Evolutionary conservation across 2,888 invertebrate species (phyloP).

Genomic region (Ichneumon xanthorius): DNA sequence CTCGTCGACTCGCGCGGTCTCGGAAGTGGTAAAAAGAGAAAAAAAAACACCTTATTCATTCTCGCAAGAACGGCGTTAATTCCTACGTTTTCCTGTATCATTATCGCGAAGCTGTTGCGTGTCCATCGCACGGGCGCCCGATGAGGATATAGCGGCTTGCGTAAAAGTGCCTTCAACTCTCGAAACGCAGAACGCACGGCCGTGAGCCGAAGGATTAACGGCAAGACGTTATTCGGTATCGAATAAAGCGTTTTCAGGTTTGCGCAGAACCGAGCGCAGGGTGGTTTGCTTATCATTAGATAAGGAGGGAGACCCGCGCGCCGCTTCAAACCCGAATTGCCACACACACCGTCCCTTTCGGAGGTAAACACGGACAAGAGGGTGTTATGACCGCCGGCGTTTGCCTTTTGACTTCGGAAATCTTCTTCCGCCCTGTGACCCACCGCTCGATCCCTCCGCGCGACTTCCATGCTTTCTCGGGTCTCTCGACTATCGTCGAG

Average conservation of each 20-base stretch:
- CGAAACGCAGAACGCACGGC: background rate
- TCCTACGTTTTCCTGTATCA: too few relatives aligned
- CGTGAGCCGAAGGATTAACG: background rate
- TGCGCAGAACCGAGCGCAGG: background rate
- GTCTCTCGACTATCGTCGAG: slow-evolving; percentile 17
- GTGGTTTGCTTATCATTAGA: slow-evolving; percentile 63
- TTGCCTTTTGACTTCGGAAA: slow-evolving; percentile 74
- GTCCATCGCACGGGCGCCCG: too few relatives aligned
- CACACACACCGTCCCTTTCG: slow-evolving; percentile 62
- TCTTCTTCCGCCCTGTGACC: slow-evolving; percentile 71
- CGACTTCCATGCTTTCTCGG: slow-evolving; percentile 6
- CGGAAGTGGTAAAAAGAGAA: background rate
- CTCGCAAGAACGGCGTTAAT: background rate
- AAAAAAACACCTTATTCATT: background rate
- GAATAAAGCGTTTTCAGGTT: slow-evolving; percentile 9
- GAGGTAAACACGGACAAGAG: slow-evolving; percentile 75
- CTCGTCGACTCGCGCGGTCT: background rate
- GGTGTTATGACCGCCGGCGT: slow-evolving; percentile 76
- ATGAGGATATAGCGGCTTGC: too few relatives aligned
- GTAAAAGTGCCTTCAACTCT: background rate
- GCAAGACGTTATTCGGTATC: slow-evolving; percentile 18
- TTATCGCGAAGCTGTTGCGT: too few relatives aligned
- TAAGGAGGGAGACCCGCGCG: slow-evolving; percentile 39
- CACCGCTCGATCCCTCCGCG: slow-evolving; percentile 66
- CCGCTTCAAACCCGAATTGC: slow-evolving; percentile 59